Evolutionary conservation across 1,140 invertebrate species (phyloP), one percentile per base, ranked within the genome.

Genomic region (Zaprionus davidi): DNA sequence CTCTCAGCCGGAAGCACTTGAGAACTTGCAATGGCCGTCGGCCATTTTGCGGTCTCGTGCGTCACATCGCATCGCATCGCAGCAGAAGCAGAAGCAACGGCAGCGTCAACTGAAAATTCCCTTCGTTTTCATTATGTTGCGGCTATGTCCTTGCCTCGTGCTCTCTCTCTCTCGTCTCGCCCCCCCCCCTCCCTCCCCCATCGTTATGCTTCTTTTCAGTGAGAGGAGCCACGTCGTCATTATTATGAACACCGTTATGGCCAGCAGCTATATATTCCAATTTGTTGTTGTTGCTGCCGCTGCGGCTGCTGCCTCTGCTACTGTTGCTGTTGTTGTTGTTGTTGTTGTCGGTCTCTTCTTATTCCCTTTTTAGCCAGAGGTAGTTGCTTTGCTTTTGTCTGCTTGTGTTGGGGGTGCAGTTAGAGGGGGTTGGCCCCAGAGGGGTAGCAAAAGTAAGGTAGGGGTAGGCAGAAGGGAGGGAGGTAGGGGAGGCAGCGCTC

Each of bases 121-220:
- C 86, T 90, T 90, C 86, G 79, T 90, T 90, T 90, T 86, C 82
- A 91, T 91, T 91, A 85, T 83, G 85, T 91, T 91, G 84, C 84
- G 84, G 83, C 85, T 85, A 60, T 78, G 81, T 91, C 79, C 84
- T 91, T 82, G 86, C 82, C 86, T 65, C 86, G 59, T 66, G 62
- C 58, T 34, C 26, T 57, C 24, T 31, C 28, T 76, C 26, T 5
- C 28, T 56, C 31, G 65, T 24, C 53, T 31, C 66, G 28, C 2
- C 28, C 20, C 46, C 46, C 24, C 12, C 20, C 15, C 15, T 41
- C 38, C 1, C 28, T 6, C 9, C 17, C 17, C 38, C 79, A 68
- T 80, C 77, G 74, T 87, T 79, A 78, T 88, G 81, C 79, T 90
- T 81, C 85, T 88, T 88, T 88, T 88, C 85, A 88, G 46, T 51